Evolutionary conservation across 1,140 invertebrate species (phyloP).

Genomic region (Ceratina australensis): DNA sequence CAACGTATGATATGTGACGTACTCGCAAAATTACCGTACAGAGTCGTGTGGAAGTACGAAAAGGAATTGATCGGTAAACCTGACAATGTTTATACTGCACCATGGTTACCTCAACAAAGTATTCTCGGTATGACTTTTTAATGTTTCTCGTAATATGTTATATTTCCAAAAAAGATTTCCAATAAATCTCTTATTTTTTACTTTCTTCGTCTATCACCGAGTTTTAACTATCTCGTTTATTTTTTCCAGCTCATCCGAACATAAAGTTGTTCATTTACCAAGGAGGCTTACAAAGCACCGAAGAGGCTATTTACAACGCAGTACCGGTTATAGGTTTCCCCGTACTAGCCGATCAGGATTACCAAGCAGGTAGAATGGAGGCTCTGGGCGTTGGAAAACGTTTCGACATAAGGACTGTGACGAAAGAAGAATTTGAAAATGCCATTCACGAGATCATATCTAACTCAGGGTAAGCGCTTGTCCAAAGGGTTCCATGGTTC

Average conservation of each 20-base stretch:
- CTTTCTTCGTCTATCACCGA: too few species aligned
- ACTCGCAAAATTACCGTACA: slow-evolving; percentile 72
- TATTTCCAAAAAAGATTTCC: neutral
- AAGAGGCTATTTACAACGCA: slow-evolving; percentile 76
- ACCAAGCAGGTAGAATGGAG: slow-evolving; percentile 55
- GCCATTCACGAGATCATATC: slow-evolving; percentile 57
- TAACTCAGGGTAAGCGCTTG: slow-evolving; percentile 53
- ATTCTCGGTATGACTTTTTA: slow-evolving; percentile 63
- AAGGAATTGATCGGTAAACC: slow-evolving; percentile 13
- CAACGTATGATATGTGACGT: slow-evolving; percentile 76
- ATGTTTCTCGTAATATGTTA: too few species aligned
- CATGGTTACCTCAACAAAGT: slow-evolving; percentile 76
- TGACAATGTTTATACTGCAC: slow-evolving; percentile 69
- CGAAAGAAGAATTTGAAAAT: slow-evolving; percentile 32
- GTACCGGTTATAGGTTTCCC: slow-evolving; percentile 79
- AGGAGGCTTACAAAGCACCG: slow-evolving; percentile 79
- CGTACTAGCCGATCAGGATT: slow-evolving; percentile 65
- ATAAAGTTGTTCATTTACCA: slow-evolving; percentile 79
- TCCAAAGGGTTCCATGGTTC: neutral
- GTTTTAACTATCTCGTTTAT: neutral
- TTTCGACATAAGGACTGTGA: slow-evolving; percentile 48
- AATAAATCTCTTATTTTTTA: neutral
- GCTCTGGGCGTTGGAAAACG: slow-evolving; percentile 54
- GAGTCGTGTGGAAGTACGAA: slow-evolving; percentile 67
- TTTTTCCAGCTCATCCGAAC: slow-evolving; percentile 73